Base-by-base conservation (phyloP, 2,797 vertebrate genomes). In the Lerista edwardsae region DNA sequence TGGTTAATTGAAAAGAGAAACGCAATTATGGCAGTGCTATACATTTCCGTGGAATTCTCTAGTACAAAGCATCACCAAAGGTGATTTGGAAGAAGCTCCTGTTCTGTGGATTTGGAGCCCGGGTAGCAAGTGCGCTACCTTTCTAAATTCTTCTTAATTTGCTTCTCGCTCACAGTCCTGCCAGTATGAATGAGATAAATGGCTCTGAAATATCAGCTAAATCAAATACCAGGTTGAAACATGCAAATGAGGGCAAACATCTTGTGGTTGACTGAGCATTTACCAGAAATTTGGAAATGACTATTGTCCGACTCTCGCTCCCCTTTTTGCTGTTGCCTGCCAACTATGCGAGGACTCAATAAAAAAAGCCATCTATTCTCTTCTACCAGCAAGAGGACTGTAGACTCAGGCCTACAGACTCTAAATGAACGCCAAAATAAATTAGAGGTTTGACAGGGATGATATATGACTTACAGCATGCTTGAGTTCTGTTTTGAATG, bases 361-460 rank as follows among this genome's bases (percentile, higher is more conserved):
- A 77, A 90, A 92, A 89, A 82, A 88, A 92, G 44, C 47, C 86
- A 92, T 90, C 73, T 72, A 90, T 93, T 92, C 93, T 93, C 87
- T 93, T 93, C 92, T 89, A 93, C 87, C 92, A 94, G 91, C 82
- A 89, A 91, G 75, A 91, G 85, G 34, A 89, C 85, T 93, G 69
- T 72, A 91, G 76, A 91, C 91, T 93, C 83, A 69, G 89, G 88
- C 51, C 51, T 55, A 55, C 19, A 55, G 51, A 15, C 84, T 91
- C 87, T 91, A 94, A 93, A 92, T 91, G 91, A 94, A 90, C 85
- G 91, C 81, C 31, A 83, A 90, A 94, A 93, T 89, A 95, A 94
- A 94, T 94, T 93, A 95, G 92, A 92, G 80, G 84, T 88, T 91
- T 93, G 93, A 90, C 88, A 89, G 84, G 83, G 86, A 94, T 93